A percentile compares a stretch with the other conserved stretches of the same genome.
Conservation (phyloP, 2,113 vertebrate species). For the Tiliqua scincoides region DNA sequence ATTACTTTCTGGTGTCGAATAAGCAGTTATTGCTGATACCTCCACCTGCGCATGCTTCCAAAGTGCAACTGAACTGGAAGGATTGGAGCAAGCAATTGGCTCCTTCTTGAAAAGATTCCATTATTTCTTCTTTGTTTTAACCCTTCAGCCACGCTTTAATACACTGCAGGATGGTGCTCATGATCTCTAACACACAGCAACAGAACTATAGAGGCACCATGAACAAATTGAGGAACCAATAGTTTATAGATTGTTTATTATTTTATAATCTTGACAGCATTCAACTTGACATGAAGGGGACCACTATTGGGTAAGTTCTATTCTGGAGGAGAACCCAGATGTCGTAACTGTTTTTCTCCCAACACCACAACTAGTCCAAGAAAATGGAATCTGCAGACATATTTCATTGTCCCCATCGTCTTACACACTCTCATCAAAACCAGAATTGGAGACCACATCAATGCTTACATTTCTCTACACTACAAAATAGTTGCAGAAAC, state of each 20-base stretch:
- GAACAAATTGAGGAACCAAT: too few relatives aligned
- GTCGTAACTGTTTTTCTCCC: neutral
- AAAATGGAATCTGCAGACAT: conserved; percentile 39
- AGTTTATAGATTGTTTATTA: too few relatives aligned
- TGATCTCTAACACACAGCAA: too few relatives aligned
- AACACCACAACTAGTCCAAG: conserved; percentile 35
- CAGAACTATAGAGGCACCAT: too few relatives aligned
- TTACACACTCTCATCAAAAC: neutral
- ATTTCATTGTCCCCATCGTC: conserved; percentile 40
- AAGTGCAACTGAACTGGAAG: conserved; percentile 7
- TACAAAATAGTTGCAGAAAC: conserved; percentile 3
- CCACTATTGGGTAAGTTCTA: conserved; percentile 56
- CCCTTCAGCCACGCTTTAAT: neutral
- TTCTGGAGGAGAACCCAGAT: conserved; percentile 56
- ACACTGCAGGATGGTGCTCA: neutral
- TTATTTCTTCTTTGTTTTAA: conserved; percentile 3
- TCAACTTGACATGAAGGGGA: conserved; percentile 53
- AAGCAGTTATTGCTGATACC: conserved; percentile 39
- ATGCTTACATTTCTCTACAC: neutral
- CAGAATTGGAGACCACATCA: neutral
- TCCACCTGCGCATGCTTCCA: conserved; percentile 31
- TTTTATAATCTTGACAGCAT: conserved; percentile 42
- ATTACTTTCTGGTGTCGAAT: conserved; percentile 4
- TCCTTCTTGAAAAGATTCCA: neutral
- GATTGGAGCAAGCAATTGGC: neutral